These are phyloP conservation scores for Chlorospingus flavigularis DNA, from an alignment of 2,797 vertebrate genomes.

Conservation along the genomic window DNA sequence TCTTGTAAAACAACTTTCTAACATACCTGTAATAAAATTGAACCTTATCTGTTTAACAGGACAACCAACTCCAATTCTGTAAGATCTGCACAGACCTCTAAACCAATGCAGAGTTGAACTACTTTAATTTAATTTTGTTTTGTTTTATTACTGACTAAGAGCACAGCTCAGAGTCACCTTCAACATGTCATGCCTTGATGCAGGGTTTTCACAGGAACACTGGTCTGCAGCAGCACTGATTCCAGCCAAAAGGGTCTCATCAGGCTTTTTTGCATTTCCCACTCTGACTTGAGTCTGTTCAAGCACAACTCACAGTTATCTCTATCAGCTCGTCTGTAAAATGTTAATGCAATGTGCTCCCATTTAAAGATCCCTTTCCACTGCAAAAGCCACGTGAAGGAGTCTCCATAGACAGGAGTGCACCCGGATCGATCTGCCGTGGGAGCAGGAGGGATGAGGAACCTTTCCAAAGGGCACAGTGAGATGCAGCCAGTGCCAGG, in stretches of 20 bases:
- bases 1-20: not conserved
- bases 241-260: not conserved
- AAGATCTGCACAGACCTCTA: not conserved
- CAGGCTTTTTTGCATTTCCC: not conserved
- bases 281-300: not conserved
- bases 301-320: not conserved
- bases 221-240: not conserved
- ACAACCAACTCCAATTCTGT: not conserved
- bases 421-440: not conserved
- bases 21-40: not conserved
- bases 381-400: not conserved
- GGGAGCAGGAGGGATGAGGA: not conserved
- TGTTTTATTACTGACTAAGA: not conserved
- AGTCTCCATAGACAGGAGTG: accelerated
- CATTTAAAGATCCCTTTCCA: not conserved
- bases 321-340: not conserved
- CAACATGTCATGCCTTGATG: not conserved
- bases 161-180: not conserved
- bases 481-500: no score
- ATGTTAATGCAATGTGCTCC: not conserved
- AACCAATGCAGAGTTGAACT: not conserved
- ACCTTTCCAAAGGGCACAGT: conserved; percentile 4
- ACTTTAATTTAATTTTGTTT: not conserved
- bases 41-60: not conserved
- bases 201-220: not conserved